Percentiles rank a stretch among this genome's conserved stretches.
Conservation (phyloP, 2,888 invertebrate genomes). For the Seira sanloemensis region DNA sequence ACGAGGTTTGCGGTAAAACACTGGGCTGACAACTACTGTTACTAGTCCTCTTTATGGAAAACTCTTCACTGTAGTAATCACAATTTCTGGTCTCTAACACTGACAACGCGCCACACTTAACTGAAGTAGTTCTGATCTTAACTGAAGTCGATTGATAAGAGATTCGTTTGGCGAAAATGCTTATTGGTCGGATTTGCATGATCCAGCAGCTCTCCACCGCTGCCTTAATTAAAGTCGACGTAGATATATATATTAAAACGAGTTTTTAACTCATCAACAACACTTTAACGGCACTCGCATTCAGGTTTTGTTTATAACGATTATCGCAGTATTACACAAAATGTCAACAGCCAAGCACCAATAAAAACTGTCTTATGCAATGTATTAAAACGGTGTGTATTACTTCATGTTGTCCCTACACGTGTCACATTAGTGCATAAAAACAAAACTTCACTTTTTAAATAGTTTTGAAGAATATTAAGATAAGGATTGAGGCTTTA, state of each 20-base stretch:
- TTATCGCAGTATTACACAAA: background rate
- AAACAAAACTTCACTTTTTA: background rate
- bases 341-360: background rate
- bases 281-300: background rate
- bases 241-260: background rate
- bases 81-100: slow-evolving; percentile 33
- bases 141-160: slow-evolving; percentile 38
- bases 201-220: slow-evolving; percentile 35
- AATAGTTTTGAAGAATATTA: background rate
- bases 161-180: slow-evolving; percentile 29
- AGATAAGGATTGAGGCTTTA: background rate
- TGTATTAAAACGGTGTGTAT: background rate
- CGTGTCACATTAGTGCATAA: background rate
- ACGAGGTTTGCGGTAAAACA: background rate
- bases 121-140: slow-evolving; percentile 37
- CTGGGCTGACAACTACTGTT: background rate
- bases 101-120: background rate
- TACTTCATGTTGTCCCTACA: background rate
- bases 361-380: background rate
- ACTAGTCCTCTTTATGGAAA: slow-evolving; percentile 29
- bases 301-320: background rate
- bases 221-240: background rate
- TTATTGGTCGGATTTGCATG: slow-evolving; percentile 35
- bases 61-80: slow-evolving; percentile 47
- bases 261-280: background rate